These are phyloP conservation scores for Phortica variegata DNA, from an alignment of 1,140 invertebrate genomes.

Conservation along the genomic window DNA sequence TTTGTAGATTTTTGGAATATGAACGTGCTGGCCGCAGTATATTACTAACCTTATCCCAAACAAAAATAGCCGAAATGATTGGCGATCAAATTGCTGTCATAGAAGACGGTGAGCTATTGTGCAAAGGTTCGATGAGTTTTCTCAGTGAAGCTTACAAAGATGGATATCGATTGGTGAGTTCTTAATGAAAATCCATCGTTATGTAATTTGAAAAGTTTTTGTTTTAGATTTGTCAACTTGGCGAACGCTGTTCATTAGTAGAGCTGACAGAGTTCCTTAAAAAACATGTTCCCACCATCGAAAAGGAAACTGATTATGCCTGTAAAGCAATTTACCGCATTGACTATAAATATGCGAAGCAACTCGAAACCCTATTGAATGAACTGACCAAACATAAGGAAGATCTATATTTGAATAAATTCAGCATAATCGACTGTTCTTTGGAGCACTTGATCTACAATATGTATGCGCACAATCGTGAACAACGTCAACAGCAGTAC, in stretches of 20 bases:
- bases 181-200: too few species aligned
- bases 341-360: background rate
- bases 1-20: conserved; percentile 14
- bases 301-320: conserved; percentile 13
- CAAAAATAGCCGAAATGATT: conserved; percentile 22
- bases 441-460: conserved; percentile 17
- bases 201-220: too few species aligned
- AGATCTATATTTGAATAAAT: conserved; percentile 16
- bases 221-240: conserved; percentile 13
- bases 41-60: conserved; percentile 21
- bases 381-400: background rate
- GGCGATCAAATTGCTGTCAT: conserved; percentile 26
- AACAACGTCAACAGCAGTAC: background rate
- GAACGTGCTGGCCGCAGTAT: conserved; percentile 17
- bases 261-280: conserved; percentile 7
- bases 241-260: conserved; percentile 4
- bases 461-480: background rate
- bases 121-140: background rate
- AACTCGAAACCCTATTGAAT: conserved; percentile 10
- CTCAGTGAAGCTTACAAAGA: conserved; percentile 7
- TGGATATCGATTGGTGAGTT: conserved; percentile 29
- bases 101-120: conserved; percentile 8
- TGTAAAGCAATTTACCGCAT: conserved; percentile 12
- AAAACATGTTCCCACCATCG: background rate
- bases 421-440: conserved; percentile 8